Base-by-base conservation (phyloP, 2,797 vertebrate genomes). In the Notolabrus celidotus region DNA sequence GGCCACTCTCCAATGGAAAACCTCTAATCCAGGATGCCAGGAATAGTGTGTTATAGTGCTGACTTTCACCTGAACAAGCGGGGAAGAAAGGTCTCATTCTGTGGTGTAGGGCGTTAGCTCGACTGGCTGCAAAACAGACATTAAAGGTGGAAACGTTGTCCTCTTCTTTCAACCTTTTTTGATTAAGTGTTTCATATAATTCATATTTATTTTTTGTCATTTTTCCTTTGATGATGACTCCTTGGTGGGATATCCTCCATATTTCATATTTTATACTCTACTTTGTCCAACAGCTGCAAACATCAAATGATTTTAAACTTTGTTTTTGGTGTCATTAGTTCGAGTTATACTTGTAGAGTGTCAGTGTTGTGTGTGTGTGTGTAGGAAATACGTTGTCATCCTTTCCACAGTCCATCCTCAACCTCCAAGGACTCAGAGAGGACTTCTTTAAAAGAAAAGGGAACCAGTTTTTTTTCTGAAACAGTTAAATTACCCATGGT, bases 51-150 rank as follows among this genome's bases (percentile, higher is more conserved):
- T 62, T 25, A n/a, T n/a, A 71, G 49, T 50, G 63, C 71, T n/a
- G 66, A 62, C 38, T 68, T 84, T 73, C 80, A 86, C 84, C 70
- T 84, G 81, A 61, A 72, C 52, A 66, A 79, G 82, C 27, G 29
- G 39, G 4, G 29, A 71, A 71, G 61, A 86, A 86, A 79, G 71
- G 64, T 59, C 20, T 82, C 70, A 67, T 82, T 83, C 73, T 83
- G 71, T 45, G 67, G 64, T 14, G 38, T 42, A 62, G 65, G 77
- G 80, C 49, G 67, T 50, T n/a, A 22, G 29, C 86, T 60, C 27
- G 0, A 50, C 27, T n/a, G 4, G 22, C 25, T 74, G 11, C 49
- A 71, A 27, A 16, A 38, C 47, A 58, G 20, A 29, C 19, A 15
- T 22, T 66, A 34, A 49, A 17, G 19, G 20, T 66, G 64, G 56